Percentiles rank a stretch among this genome's conserved stretches.
These are phyloP conservation scores for Psittacula derbiana DNA, from an alignment of 2,797 vertebrate genomes.

Conservation along the genomic window DNA sequence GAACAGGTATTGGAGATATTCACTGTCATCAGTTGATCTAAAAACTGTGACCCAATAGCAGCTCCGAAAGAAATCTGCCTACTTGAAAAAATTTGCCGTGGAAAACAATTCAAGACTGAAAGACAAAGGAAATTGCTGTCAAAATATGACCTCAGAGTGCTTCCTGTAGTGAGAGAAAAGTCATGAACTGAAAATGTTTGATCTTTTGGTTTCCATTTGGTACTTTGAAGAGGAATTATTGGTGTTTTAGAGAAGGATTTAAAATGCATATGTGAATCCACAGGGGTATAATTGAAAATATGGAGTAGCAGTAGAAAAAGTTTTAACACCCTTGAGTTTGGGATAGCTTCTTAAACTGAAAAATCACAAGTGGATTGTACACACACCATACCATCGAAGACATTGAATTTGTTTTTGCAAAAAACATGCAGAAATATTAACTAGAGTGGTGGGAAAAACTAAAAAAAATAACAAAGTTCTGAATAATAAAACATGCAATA, in stretches of 20 bases:
- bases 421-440: conserved; percentile 47
- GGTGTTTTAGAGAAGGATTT: conserved; percentile 35
- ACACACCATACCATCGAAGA: conserved; percentile 56
- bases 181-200: conserved; percentile 44
- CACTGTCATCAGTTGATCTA: background rate
- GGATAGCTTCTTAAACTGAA: conserved; percentile 54
- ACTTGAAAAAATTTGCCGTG: background rate
- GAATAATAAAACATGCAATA: conserved; percentile 52
- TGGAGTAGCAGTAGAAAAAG: conserved; percentile 38
- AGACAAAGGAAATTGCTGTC: conserved; percentile 7
- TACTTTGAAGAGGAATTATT: conserved; percentile 57
- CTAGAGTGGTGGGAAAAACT: conserved; percentile 1
- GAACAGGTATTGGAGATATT: background rate
- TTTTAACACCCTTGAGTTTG: conserved; percentile 62
- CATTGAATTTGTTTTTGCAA: conserved; percentile 46
- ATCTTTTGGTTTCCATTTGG: conserved; percentile 46
- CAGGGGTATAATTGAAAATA: conserved; percentile 53
- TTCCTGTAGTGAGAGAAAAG: conserved; percentile 22
- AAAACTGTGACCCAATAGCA: background rate
- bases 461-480: conserved; percentile 38
- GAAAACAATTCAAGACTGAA: background rate
- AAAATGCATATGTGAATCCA: conserved; percentile 58
- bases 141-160: background rate
- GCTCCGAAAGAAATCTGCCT: background rate
- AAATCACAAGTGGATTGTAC: conserved; percentile 57